Conservation (phyloP, 2,113 vertebrate species). For the Daphoenositta chrysoptera region DNA sequence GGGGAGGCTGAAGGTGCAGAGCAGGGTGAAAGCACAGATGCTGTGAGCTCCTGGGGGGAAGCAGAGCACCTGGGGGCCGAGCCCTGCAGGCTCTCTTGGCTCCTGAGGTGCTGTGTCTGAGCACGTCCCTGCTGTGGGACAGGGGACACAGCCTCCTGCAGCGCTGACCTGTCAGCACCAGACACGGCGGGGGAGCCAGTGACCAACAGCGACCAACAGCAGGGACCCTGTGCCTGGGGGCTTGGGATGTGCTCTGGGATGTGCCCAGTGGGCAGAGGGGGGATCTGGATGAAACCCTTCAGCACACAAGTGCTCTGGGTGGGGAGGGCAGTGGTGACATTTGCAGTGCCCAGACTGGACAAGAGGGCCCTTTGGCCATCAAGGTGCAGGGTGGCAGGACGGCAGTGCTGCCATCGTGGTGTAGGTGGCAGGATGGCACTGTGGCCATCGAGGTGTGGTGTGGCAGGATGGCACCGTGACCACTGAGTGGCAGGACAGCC, state of each 20-base stretch:
- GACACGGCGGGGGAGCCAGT: accelerated
- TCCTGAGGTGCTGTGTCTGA: not conserved
- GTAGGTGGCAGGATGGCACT: not conserved
- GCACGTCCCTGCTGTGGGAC: accelerated
- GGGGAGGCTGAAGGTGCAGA: not conserved
- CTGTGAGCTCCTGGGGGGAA: not conserved
- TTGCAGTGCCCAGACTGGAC: not conserved
- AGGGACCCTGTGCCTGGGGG: not conserved
- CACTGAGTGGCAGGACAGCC: not conserved
- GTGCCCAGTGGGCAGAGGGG: not conserved
- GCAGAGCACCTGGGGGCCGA: accelerated
- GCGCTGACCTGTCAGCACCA: accelerated
- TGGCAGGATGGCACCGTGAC: not conserved
- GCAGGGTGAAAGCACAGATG: not conserved
- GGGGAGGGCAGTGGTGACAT: not conserved
- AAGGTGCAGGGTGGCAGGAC: not conserved
- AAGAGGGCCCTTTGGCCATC: not conserved
- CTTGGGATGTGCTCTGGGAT: not conserved
- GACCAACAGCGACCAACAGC: no score
- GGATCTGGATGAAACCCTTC: not conserved
- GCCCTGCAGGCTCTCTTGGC: not conserved
- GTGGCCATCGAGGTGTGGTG: not conserved
- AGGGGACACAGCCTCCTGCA: not conserved
- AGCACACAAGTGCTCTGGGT: not conserved
- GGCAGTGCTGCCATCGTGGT: not conserved